phyloP scores from a whole-genome alignment of 2,797 vertebrate species.

The Lerista edwardsae region DNA sequence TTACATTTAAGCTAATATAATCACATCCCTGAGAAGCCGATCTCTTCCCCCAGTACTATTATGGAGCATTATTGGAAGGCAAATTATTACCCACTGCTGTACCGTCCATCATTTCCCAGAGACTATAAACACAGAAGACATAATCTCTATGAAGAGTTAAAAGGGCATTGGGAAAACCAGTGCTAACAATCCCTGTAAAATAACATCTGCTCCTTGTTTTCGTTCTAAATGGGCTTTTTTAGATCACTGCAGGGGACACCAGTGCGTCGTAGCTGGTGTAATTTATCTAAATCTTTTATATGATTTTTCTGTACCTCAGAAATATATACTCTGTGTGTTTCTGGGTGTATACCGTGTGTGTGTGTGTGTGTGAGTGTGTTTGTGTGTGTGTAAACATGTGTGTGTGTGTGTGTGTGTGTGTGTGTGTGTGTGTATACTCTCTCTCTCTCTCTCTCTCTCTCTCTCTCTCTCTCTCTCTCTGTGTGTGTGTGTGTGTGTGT shows the following conservation, averaged over 20 bases:
- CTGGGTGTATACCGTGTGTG: no score
- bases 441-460: background rate
- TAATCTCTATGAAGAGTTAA: slow-evolving; percentile 47
- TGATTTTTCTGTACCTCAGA: slow-evolving; percentile 48
- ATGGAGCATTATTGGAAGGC: slow-evolving; percentile 41
- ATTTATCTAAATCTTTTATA: slow-evolving; percentile 71
- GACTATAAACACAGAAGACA: slow-evolving; percentile 47
- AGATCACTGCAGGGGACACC: slow-evolving; percentile 58
- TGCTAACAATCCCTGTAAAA: slow-evolving; percentile 60
- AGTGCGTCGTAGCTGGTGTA: slow-evolving; percentile 40
- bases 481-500: no score
- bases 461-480: no score
- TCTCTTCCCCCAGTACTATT: slow-evolving; percentile 9
- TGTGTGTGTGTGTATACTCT: no score
- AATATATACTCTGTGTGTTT: no score
- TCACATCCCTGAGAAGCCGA: slow-evolving; percentile 27
- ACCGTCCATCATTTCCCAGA: slow-evolving; percentile 29
- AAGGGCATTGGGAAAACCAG: slow-evolving; percentile 30
- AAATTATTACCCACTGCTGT: slow-evolving; percentile 38
- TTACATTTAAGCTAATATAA: slow-evolving; percentile 39
- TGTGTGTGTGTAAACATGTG: no score
- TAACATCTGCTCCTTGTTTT: slow-evolving; percentile 64
- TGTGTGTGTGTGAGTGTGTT: no score
- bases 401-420: no score
- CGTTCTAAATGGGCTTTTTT: slow-evolving; percentile 56